Evolutionary conservation across 1,140 invertebrate genomes (phyloP), one percentile per base, ranked within the genome.

Genomic region (Eriocheir sinensis): DNA sequence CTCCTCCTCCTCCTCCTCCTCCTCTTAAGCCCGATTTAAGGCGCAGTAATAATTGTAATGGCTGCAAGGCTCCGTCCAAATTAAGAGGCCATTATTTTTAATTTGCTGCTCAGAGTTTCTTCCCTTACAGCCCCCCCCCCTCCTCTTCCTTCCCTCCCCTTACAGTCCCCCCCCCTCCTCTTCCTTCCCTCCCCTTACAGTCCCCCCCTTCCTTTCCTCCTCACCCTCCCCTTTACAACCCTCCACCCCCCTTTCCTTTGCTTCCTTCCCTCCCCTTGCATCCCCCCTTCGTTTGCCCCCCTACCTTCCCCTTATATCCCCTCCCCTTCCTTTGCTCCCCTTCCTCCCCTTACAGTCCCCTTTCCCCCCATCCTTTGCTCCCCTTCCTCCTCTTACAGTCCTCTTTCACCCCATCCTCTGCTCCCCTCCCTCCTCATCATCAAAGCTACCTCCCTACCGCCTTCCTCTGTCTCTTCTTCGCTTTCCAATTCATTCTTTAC

Each of bases 81-180:
- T 90, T 90, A 90, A 90, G 89, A 90, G 36, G 48, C 48, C 89
- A 90, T 90, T 90, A 72, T 90, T 90, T 90, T 90, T 72, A 72
- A 90, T 72, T 90, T 36, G 89, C 32, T 32, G 72, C 72, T 90
- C n/a, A 90, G 30, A 27, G 48, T 27, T 15, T 40, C 2, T 36
- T 27, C 15, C 21, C 34, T 36, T 40, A 6, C 30, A 40, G n/a
- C 4, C 34, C 34, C 83, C 4, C 81, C n/a, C 32, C 30, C 15
- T 32, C 9, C 21, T 32, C 41, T 17, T 8, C 27, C 27, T 27
- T 27, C 34, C 21, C 88, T 8, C 15, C 17, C 81, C 38, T 40
- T 2, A 2, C 81, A 27, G 21, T 34, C 21, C 30, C 21, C 32
- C 83, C 8, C 32, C 81, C 21, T 85, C 38, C 8, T 12, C 81